Evolutionary conservation across 92 coral and sea anemone genomes (phyloP).

Genomic region (Zoanthus solanderi): DNA sequence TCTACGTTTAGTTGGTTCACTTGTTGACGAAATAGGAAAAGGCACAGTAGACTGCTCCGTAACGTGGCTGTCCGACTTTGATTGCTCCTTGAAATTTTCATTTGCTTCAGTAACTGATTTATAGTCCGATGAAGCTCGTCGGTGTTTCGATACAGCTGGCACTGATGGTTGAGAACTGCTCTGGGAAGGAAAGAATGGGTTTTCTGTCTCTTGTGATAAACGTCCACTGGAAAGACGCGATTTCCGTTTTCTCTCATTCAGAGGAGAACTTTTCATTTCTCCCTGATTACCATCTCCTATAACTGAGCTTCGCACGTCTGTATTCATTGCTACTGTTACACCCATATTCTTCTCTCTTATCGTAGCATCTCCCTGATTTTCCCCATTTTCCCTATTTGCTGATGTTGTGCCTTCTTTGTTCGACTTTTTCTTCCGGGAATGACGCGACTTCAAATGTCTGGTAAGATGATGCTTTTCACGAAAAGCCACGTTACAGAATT

Average conservation of each 20-base stretch:
- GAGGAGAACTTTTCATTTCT: neutral
- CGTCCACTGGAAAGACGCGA: neutral
- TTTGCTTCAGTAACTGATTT: neutral
- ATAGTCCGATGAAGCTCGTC: neutral
- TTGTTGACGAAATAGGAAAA: neutral
- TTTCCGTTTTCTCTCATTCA: neutral
- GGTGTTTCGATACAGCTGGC: neutral
- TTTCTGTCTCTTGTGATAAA: constrained; percentile 7
- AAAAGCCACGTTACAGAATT: constrained; percentile 20
- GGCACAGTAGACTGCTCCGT: neutral
- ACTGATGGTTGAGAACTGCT: neutral
- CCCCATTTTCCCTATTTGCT: neutral
- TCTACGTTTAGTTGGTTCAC: neutral
- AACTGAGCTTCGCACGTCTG: neutral
- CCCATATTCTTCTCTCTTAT: neutral
- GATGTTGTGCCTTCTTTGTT: neutral
- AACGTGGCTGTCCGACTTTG: neutral
- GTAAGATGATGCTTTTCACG: constrained; percentile 27
- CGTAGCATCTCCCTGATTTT: neutral
- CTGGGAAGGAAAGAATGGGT: neutral
- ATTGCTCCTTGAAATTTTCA: neutral
- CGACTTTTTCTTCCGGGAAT: neutral
- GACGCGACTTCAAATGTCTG: constrained; percentile 28
- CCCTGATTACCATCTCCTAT: neutral
- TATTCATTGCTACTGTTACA: neutral